Conservation (phyloP, 2,113 vertebrate genomes). For the Phocoena phocoena region DNA sequence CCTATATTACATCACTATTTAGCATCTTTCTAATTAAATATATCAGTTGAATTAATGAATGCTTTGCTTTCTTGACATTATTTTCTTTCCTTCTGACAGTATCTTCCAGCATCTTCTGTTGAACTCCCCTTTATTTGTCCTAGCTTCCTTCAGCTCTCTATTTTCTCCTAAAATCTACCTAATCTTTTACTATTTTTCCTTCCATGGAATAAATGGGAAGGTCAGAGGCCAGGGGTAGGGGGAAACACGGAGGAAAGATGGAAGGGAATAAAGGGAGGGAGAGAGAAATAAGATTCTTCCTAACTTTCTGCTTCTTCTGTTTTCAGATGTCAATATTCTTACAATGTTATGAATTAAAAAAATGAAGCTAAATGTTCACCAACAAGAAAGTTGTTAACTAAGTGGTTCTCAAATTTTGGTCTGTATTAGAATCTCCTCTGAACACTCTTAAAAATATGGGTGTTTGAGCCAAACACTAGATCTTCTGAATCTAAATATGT, state of each 20-base stretch:
- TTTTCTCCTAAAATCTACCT: neutral
- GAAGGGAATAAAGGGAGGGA: neutral
- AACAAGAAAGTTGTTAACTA: neutral
- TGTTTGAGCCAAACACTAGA: neutral
- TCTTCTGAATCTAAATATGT: neutral
- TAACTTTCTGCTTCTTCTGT: neutral
- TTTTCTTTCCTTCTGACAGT: neutral
- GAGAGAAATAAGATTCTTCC: neutral
- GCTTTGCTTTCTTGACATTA: neutral
- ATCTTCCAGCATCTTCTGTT: neutral
- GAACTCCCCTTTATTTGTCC: neutral
- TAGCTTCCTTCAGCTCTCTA: neutral
- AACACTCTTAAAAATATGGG: neutral
- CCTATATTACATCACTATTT: neutral
- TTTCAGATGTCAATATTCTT: neutral
- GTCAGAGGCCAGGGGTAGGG: neutral
- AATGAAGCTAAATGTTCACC: neutral
- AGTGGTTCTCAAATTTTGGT: neutral
- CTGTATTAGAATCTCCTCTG: neutral
- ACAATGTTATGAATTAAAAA: neutral
- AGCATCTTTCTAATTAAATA: neutral
- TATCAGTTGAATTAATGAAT: neutral
- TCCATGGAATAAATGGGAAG: neutral
- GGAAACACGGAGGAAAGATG: neutral
- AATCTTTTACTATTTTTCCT: neutral